A percentile compares a stretch with the other conserved stretches of the same genome.
These are phyloP conservation scores for Mycalesis mineus DNA, from an alignment of 2,888 invertebrate species.

Conservation along the genomic window DNA sequence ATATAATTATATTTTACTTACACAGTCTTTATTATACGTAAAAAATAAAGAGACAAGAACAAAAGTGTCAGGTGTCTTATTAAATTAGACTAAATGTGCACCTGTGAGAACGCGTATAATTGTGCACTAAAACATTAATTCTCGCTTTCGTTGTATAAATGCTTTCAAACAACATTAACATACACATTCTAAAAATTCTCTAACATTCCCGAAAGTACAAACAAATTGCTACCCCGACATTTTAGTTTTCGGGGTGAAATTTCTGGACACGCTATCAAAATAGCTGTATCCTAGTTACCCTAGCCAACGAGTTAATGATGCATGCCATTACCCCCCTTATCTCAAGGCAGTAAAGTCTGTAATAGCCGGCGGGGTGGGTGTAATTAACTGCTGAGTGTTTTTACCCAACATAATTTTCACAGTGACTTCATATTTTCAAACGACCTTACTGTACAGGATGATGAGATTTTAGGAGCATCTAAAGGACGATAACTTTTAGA, in stretches of 20 bases:
- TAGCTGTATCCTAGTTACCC: not conserved
- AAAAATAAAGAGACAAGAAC: too few relatives aligned
- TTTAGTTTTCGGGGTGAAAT: not conserved
- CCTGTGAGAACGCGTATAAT: too few relatives aligned
- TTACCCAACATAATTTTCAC: constrained; percentile 42
- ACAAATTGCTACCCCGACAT: not conserved
- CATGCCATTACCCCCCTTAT: constrained; percentile 20
- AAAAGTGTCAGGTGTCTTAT: too few relatives aligned
- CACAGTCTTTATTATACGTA: too few relatives aligned
- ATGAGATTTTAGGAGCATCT: not conserved
- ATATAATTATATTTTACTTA: too few relatives aligned
- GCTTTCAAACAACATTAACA: too few relatives aligned
- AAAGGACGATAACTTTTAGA: not conserved
- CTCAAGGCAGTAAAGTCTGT: constrained; percentile 13
- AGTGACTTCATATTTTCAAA: constrained; percentile 46
- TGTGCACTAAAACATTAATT: too few relatives aligned
- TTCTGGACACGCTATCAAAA: not conserved
- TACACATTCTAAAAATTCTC: not conserved
- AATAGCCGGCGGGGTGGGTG: constrained; percentile 10
- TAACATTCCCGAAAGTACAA: not conserved
- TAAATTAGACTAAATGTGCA: too few relatives aligned
- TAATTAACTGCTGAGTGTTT: constrained; percentile 34
- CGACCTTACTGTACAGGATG: constrained; percentile 23
- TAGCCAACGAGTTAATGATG: constrained; percentile 10
- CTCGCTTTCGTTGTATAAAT: too few relatives aligned